Evolutionary conservation across 1,140 invertebrate genomes (phyloP).

Genomic region (Euborellia annulipes): DNA sequence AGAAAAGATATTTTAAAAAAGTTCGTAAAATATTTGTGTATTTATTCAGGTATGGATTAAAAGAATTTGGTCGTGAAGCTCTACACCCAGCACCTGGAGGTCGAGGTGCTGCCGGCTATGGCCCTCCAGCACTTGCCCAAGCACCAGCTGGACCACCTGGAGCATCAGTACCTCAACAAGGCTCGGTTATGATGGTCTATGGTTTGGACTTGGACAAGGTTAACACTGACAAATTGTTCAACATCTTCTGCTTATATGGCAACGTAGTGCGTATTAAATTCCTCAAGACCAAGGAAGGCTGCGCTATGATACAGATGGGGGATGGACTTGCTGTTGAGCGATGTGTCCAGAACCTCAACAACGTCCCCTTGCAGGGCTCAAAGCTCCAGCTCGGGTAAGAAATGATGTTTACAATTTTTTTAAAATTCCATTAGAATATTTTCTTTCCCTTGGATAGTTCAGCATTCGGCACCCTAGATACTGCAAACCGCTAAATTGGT

Average conservation of each 20-base stretch:
- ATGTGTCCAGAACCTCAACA: slow-evolving; percentile 88
- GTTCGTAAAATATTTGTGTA: too few relatives aligned
- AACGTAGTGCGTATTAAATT: slow-evolving; percentile 97
- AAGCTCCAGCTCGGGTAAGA: slow-evolving; percentile 32
- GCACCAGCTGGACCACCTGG: slow-evolving; percentile 23
- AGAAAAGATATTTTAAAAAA: too few relatives aligned
- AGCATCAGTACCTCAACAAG: slow-evolving; percentile 42
- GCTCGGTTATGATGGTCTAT: slow-evolving; percentile 95
- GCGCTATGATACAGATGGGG: slow-evolving; percentile 99
- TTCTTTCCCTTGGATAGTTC: too few relatives aligned
- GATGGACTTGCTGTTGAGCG: slow-evolving; percentile 86
- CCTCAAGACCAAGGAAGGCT: slow-evolving; percentile 95
- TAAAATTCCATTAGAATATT: too few relatives aligned
- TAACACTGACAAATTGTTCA: slow-evolving; percentile 95
- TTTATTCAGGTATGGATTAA: slow-evolving; percentile 24
- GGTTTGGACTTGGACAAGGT: slow-evolving; percentile 83
- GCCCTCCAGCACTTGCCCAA: slow-evolving; percentile 29
- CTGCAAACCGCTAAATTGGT: too few relatives aligned
- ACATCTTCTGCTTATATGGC: slow-evolving; percentile 95
- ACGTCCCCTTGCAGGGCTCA: slow-evolving; percentile 37
- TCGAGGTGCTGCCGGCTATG: slow-evolving; percentile 24
- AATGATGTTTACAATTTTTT: neutral
- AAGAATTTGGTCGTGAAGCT: slow-evolving; percentile 30
- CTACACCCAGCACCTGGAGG: slow-evolving; percentile 31
- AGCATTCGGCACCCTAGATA: too few relatives aligned